Conservation (phyloP, 2,113 vertebrate genomes). For the Aramus guarauna region DNA sequence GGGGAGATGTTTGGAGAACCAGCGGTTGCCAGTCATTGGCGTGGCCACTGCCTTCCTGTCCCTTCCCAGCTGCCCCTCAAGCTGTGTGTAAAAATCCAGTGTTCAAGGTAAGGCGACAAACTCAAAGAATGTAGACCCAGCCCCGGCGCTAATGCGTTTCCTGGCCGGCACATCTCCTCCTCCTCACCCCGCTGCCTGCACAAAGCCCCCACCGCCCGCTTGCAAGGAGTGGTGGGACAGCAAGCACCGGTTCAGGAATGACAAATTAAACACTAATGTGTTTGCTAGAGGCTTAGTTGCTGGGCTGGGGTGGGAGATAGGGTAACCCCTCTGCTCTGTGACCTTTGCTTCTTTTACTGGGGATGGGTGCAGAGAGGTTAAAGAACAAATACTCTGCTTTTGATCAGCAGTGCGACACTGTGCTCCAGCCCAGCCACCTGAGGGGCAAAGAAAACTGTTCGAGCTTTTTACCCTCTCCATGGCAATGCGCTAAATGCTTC, state of each 20-base stretch:
- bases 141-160: not conserved
- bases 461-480: not conserved
- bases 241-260: not conserved
- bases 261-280: constrained; percentile 48
- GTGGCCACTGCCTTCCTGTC: accelerated
- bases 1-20: not conserved
- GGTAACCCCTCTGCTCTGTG: not conserved
- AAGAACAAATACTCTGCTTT: constrained; percentile 25
- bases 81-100: not conserved
- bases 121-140: not conserved
- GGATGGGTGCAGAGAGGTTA: not conserved
- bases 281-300: constrained; percentile 44
- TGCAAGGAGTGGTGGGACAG: not conserved
- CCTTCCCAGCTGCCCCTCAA: not conserved
- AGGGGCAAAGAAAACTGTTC: not conserved
- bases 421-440: not conserved
- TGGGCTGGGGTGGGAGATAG: not conserved
- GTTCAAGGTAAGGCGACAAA: not conserved
- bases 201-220: not conserved
- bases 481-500: not conserved
- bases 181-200: not conserved
- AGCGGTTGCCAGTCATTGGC: not conserved
- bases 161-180: not conserved
- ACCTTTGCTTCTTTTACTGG: constrained; percentile 18
- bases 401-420: not conserved